phyloP scores from a whole-genome alignment of 2,797 vertebrate genomes.

The Rhabdophis nuchalis region DNA sequence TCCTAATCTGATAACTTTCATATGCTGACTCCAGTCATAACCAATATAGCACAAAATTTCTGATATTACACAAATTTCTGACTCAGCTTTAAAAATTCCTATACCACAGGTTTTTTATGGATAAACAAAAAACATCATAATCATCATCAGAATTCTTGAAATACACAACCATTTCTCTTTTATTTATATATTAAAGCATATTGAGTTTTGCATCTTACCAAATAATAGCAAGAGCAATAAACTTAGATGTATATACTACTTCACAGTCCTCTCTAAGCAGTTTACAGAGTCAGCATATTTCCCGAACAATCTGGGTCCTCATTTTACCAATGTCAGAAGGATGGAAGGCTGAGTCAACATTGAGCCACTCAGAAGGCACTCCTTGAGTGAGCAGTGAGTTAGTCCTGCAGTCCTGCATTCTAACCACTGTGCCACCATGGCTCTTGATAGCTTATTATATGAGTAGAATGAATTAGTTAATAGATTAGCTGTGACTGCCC shows the following conservation, averaged over 20 bases:
- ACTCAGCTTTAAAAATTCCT: not conserved
- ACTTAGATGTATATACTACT: no score
- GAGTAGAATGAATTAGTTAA: not conserved
- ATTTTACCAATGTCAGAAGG: no score
- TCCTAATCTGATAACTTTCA: not conserved
- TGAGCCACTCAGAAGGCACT: no score
- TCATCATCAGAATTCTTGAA: not conserved
- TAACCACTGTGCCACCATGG: no score
- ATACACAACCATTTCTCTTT: not conserved
- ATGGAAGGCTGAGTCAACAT: no score
- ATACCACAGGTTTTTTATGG: not conserved
- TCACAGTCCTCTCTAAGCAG: no score
- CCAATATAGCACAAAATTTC: not conserved
- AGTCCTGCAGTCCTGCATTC: no score
- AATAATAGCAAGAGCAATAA: no score
- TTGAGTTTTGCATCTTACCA: not conserved
- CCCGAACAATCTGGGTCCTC: no score
- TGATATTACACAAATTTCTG: not conserved
- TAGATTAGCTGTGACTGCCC: not conserved
- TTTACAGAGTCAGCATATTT: no score
- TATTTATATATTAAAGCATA: not conserved
- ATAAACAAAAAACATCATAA: not conserved
- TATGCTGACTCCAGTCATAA: not conserved
- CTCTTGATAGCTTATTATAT: not conserved
- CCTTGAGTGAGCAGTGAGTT: no score